Percentiles rank a stretch among this genome's conserved stretches.
These are phyloP conservation scores for Elachura formosa DNA, from an alignment of 2,113 vertebrate genomes.

Conservation along the genomic window DNA sequence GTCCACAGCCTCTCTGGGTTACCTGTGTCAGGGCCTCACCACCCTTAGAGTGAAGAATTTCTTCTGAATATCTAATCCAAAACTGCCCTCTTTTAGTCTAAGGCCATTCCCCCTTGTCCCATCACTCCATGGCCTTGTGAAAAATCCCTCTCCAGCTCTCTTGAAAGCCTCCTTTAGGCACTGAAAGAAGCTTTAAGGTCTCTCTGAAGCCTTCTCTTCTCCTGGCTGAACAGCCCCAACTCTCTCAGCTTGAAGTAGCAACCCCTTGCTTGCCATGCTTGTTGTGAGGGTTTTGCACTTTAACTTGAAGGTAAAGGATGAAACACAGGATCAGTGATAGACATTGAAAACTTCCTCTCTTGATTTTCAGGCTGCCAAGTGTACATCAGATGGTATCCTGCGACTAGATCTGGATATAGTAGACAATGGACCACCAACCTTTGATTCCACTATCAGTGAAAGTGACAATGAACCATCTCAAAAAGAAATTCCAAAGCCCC, in stretches of 20 bases:
- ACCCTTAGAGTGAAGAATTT: not conserved
- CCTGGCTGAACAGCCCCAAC: not conserved
- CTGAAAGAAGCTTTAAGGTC: not conserved
- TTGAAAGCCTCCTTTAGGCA: not conserved
- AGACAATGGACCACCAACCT: conserved; percentile 65
- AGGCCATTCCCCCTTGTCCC: not conserved
- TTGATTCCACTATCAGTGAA: conserved; percentile 21
- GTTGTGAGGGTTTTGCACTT: not conserved
- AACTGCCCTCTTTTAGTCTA: not conserved
- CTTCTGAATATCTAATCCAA: not conserved
- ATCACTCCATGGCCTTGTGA: not conserved
- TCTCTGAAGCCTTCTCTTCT: not conserved
- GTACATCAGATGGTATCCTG: conserved; percentile 82
- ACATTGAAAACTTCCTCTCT: not conserved
- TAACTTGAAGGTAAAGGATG: not conserved
- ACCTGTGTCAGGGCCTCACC: not conserved
- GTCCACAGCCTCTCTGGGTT: not conserved
- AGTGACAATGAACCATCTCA: conserved; percentile 1
- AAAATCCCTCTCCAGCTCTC: not conserved
- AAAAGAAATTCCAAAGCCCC: conserved; percentile 63
- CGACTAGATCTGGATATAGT: conserved; percentile 83
- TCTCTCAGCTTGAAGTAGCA: not conserved
- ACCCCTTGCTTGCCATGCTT: not conserved
- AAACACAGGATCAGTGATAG: not conserved
- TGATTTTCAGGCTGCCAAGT: conserved; percentile 77